Percentiles rank a stretch among this genome's conserved stretches.
Evolutionary conservation across 2,888 invertebrate species (phyloP).

Genomic region (Boloria selene): DNA sequence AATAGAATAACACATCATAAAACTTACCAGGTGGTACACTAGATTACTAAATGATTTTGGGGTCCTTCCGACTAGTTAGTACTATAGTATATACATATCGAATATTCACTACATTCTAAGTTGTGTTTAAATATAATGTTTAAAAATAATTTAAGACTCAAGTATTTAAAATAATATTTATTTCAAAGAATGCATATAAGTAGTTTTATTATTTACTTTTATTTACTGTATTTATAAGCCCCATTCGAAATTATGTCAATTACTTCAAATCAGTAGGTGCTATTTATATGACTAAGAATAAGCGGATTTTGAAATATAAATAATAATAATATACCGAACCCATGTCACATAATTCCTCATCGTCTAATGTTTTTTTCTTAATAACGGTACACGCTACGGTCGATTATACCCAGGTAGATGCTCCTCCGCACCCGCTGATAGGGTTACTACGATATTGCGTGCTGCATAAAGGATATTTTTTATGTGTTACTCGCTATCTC

Average conservation of each 20-base stretch:
- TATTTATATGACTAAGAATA: not conserved
- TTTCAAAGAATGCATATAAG: no score
- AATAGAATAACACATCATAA: constrained; percentile 17
- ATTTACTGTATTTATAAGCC: no score
- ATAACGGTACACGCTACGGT: constrained; percentile 41
- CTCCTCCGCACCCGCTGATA: constrained; percentile 46
- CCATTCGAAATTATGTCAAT: no score
- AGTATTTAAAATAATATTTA: no score
- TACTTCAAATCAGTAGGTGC: no score
- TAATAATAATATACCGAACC: constrained; percentile 25
- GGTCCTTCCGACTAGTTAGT: constrained; percentile 2
- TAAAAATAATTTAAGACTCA: no score
- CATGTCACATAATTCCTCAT: constrained; percentile 22
- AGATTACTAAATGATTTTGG: constrained; percentile 9
- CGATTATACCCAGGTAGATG: constrained; percentile 45
- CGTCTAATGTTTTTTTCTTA: constrained; percentile 30
- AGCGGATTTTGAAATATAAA: not conserved
- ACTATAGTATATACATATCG: not conserved
- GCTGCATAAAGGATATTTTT: constrained; percentile 11
- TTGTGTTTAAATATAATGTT: no score
- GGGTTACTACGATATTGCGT: constrained; percentile 24
- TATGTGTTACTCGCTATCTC: not conserved
- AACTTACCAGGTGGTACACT: constrained; percentile 19
- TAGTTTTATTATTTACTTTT: no score
- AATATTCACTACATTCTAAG: no score